Evolutionary conservation across 2,797 vertebrate species (phyloP).

Genomic region (Nasua narica): DNA sequence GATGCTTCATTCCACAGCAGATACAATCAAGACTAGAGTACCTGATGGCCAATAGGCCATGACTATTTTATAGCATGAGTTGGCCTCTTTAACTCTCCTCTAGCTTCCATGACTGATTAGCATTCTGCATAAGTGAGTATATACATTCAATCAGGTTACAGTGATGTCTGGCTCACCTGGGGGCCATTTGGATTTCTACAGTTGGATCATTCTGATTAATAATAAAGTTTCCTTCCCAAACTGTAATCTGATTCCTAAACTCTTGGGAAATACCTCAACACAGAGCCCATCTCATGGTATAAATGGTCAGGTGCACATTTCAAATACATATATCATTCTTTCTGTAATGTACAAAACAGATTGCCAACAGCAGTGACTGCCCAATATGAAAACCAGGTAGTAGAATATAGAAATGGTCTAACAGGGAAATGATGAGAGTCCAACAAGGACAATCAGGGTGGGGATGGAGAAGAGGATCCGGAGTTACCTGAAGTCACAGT

Average conservation of each 20-base stretch:
- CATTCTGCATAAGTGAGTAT: background rate
- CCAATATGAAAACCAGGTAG: background rate
- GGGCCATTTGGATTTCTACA: background rate
- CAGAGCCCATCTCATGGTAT: background rate
- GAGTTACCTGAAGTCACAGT: background rate
- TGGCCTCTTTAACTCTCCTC: background rate
- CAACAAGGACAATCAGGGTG: too few relatives aligned
- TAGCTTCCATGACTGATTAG: background rate
- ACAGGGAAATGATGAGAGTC: background rate
- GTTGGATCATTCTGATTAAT: background rate
- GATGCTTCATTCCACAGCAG: background rate
- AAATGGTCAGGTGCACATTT: background rate
- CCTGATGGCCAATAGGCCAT: background rate
- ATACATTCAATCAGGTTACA: background rate
- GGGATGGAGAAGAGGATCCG: background rate
- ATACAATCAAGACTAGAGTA: background rate
- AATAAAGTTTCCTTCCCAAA: background rate
- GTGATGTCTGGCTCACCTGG: background rate
- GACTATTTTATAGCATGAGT: background rate
- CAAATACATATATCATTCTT: background rate
- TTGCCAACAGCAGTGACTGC: background rate
- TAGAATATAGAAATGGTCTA: background rate
- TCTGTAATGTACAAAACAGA: background rate
- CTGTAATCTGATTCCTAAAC: background rate
- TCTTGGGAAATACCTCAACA: background rate